Base-by-base conservation (phyloP, 2,113 vertebrate genomes). In the Fukomys damarensis region DNA sequence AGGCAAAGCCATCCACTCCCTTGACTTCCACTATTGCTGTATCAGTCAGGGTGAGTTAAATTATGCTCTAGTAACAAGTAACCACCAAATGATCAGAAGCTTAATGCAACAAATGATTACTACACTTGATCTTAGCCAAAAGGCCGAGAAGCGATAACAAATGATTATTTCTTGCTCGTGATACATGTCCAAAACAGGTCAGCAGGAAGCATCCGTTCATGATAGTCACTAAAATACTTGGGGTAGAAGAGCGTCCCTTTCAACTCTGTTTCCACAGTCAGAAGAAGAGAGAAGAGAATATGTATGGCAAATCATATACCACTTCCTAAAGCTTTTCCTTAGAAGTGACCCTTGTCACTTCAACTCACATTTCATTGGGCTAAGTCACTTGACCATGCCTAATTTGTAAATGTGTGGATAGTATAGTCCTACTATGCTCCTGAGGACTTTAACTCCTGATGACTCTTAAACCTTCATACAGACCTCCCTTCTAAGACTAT, bases 91-190 rank as follows among this genome's bases (percentile, higher is more conserved):
- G 35, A 96, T 46, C 70, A 85, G 92, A 93, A 49, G 49, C n/a
- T 89, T 96, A 76, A 28, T 30, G 76, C 49, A 93, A 76, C 54
- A 85, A 76, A 52, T 24, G 38, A 65, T 92, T 97, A 91, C n/a
- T n/a, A n/a, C n/a, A n/a, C n/a, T n/a, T n/a, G n/a, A n/a, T n/a
- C n/a, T n/a, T n/a, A n/a, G n/a, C n/a, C n/a, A n/a, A n/a, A n/a
- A n/a, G n/a, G n/a, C n/a, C n/a, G n/a, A n/a, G n/a, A n/a, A n/a
- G n/a, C n/a, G n/a, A n/a, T n/a, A 93, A 76, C 54, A 85, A 76
- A 52, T 24, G 38, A 65, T 92, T 97, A 91, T 58, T 93, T 89
- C 38, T 95, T 92, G 38, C 43, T 93, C n/a, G 89, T 70, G 52
- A 52, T 92, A 81, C 74, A 70, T 63, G 49, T 86, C 66, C 22